phyloP scores from a whole-genome alignment of 1,140 invertebrate species.

The Eumeta japonica region DNA sequence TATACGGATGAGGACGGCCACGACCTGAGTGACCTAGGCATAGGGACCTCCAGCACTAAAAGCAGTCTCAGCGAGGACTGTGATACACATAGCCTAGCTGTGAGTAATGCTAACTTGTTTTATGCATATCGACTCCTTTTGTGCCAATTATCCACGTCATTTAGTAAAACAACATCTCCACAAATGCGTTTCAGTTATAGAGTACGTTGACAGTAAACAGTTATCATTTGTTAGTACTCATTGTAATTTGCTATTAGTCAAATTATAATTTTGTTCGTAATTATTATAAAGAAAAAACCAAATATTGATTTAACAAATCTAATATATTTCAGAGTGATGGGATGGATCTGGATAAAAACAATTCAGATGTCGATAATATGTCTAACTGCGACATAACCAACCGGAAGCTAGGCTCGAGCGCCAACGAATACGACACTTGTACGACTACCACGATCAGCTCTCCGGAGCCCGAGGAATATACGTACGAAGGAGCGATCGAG shows the following conservation, averaged over 20 bases:
- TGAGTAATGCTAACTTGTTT: too few relatives aligned
- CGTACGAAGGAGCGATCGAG: conserved; percentile 82
- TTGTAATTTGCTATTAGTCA: too few relatives aligned
- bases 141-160: too few relatives aligned
- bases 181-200: too few relatives aligned
- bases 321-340: conserved; percentile 61
- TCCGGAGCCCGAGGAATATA: conserved; percentile 73
- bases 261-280: too few relatives aligned
- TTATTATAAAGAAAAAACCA: too few relatives aligned
- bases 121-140: too few relatives aligned
- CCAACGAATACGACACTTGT: conserved; percentile 62
- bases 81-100: conserved; percentile 68
- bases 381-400: conserved; percentile 44
- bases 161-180: too few relatives aligned
- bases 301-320: too few relatives aligned
- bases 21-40: conserved; percentile 79
- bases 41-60: conserved; percentile 75
- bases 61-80: conserved; percentile 71
- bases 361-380: conserved; percentile 62
- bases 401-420: conserved; percentile 51
- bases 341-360: conserved; percentile 65
- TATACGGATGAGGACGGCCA: conserved; percentile 77
- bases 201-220: too few relatives aligned
- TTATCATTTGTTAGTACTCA: too few relatives aligned
- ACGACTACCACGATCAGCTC: conserved; percentile 63